Conservation (phyloP, 2,797 vertebrate species). For the Falco rusticolus region DNA sequence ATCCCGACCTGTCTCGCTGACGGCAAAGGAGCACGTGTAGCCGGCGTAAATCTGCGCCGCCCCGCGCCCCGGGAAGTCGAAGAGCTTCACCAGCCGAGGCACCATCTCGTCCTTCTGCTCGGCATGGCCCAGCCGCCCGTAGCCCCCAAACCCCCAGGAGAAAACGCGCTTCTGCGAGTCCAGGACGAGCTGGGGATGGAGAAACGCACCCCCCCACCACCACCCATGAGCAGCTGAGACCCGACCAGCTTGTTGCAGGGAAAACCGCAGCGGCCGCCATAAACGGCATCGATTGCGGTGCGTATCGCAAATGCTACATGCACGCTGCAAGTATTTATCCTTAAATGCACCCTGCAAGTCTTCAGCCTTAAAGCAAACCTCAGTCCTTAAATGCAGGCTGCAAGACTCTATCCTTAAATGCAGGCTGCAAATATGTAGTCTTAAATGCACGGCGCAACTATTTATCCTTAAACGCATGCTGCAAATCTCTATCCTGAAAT, state of each 20-base stretch:
- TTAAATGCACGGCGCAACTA: too few relatives aligned
- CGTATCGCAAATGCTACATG: too few relatives aligned
- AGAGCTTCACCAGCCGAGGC: slow-evolving; percentile 92
- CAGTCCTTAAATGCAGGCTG: not conserved
- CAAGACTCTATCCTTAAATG: not conserved
- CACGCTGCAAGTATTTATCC: not conserved
- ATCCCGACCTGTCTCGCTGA: slow-evolving; percentile 88
- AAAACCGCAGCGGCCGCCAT: not conserved
- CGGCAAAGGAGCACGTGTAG: slow-evolving; percentile 93
- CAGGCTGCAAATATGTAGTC: not conserved
- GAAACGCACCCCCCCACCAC: not conserved
- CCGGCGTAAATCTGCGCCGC: slow-evolving; percentile 89
- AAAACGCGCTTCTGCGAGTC: slow-evolving; percentile 97
- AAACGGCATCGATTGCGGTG: rapidly evolving
- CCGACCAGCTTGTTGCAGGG: rapidly evolving
- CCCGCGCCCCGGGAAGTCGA: slow-evolving; percentile 94
- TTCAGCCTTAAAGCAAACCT: not conserved
- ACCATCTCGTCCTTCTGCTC: slow-evolving; percentile 99
- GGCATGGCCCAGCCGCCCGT: slow-evolving; percentile 92
- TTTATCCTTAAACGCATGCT: too few relatives aligned
- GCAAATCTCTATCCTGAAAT: too few relatives aligned
- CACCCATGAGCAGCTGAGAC: not conserved
- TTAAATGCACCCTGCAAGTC: not conserved
- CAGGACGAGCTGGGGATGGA: slow-evolving; percentile 72
- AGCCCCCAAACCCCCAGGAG: slow-evolving; percentile 96